Base-by-base conservation (phyloP, 2,888 invertebrate genomes). In the Iselma pallidipennis region DNA sequence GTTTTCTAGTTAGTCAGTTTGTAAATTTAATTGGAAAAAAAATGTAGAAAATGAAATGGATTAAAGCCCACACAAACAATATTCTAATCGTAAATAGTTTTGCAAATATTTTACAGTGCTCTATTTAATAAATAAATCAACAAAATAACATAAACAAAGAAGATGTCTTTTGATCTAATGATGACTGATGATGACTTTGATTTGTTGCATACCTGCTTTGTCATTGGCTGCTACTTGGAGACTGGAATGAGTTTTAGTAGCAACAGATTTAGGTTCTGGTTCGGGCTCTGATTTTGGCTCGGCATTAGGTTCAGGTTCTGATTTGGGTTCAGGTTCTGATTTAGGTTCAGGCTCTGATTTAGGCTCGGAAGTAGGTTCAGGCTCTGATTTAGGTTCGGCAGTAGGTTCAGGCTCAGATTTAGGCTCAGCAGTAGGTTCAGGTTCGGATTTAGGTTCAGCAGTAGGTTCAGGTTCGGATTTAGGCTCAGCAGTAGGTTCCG, bases 231-330 rank as follows among this genome's bases (percentile, higher is more conserved):
- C 74, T 65, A 71, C 70, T 65, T 77, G 70, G 59, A 73, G 67
- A 65, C 71, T 78, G 64, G 73, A 63, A 57, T 73, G 72, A 54
- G 73, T 68, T 68, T 78, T 56, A 82, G 83, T 82, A 0, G 85
- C 82, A 60, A 82, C 80, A 0, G 83, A 83, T 59, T 66, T 45
- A 61, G 81, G 82, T n/a, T 64, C 81, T 81, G 66, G 53, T 67
- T 80, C 79, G n/a, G 80, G 66, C 26, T 76, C 76, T 14, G 81
- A 72, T 62, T 80, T 68, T 0, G 82, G 81, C 67, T 81, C 80
- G 25, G 78, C 69, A 16, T 73, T 75, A 14, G 82, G 74, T 67
- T 81, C 78, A 0, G 82, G 78, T 60, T 81, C 79, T 1, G 75
- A 61, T 63, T 82, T 80, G 1, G 72, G 66, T 64, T 73, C 73